These are phyloP conservation scores for Macroglossus sobrinus DNA, from an alignment of 2,113 vertebrate species.

Conservation along the genomic window DNA sequence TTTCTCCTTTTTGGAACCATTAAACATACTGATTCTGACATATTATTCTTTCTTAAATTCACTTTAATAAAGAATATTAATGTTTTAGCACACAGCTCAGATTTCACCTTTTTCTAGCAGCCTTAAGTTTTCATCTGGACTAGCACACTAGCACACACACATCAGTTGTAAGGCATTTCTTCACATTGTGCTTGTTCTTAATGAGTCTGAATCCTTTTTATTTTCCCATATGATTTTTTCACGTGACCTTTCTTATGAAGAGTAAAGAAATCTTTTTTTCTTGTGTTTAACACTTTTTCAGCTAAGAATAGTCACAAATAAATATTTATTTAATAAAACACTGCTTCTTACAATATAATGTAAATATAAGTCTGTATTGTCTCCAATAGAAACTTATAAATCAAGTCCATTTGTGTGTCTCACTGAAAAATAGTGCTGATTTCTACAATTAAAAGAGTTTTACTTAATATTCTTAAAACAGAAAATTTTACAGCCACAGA, in stretches of 20 bases:
- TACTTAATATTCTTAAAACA: slow-evolving; percentile 5
- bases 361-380: not conserved
- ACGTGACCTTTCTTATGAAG: not conserved
- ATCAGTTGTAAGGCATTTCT: not conserved
- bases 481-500: slow-evolving; percentile 20
- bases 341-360: not conserved
- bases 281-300: not conserved
- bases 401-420: not conserved
- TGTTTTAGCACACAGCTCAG: not conserved
- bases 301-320: not conserved
- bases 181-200: not conserved
- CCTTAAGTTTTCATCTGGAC: not conserved
- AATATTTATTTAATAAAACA: not conserved
- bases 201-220: not conserved
- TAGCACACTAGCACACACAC: fast-evolving
- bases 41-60: not conserved
- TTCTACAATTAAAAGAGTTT: slow-evolving; percentile 37
- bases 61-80: not conserved
- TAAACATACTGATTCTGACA: not conserved
- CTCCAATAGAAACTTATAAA: not conserved
- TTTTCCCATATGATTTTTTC: not conserved
- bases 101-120: not conserved
- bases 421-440: not conserved
- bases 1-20: not conserved
- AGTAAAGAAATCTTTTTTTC: not conserved